phyloP scores from a whole-genome alignment of 35 echinoderm and acorn worm genomes.

The Apostichopus californicus region DNA sequence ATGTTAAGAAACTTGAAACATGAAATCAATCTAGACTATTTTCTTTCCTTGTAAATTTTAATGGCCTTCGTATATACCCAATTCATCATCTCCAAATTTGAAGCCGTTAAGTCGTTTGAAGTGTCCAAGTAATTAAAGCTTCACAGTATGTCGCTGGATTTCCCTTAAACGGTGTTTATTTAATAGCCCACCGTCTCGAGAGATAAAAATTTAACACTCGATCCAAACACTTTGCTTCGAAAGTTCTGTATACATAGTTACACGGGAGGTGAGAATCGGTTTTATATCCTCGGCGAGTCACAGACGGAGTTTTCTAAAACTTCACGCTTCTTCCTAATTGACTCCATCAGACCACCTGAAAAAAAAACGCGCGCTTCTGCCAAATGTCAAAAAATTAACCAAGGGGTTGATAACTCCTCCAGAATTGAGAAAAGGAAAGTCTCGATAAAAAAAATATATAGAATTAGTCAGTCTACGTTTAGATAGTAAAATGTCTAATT shows the following conservation, averaged over 20 bases:
- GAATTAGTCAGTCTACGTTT: constrained; percentile 24
- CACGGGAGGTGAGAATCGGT: constrained; percentile 15
- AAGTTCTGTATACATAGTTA: not conserved
- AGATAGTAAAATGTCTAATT: constrained; percentile 36
- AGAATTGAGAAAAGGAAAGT: not conserved
- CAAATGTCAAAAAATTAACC: constrained; percentile 30
- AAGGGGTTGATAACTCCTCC: not conserved
- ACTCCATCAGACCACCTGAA: constrained; percentile 22
- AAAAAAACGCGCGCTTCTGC: constrained; percentile 1
- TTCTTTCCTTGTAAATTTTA: not conserved
- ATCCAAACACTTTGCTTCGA: not conserved
- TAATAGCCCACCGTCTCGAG: constrained; percentile 34
- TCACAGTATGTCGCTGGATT: constrained; percentile 2
- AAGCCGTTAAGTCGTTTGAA: constrained; percentile 32
- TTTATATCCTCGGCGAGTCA: constrained; percentile 1
- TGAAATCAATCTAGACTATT: not conserved
- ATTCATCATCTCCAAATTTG: not conserved
- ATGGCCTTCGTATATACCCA: not conserved
- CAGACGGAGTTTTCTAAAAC: constrained; percentile 17
- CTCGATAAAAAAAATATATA: not conserved
- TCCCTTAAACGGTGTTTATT: constrained; percentile 38
- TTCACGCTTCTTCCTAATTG: constrained; percentile 31
- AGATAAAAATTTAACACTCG: constrained; percentile 16
- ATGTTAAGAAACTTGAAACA: not conserved
- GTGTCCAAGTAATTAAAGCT: constrained; percentile 32